Base-by-base conservation (phyloP, 2,888 invertebrate species). In the Orthosia incerta region DNA sequence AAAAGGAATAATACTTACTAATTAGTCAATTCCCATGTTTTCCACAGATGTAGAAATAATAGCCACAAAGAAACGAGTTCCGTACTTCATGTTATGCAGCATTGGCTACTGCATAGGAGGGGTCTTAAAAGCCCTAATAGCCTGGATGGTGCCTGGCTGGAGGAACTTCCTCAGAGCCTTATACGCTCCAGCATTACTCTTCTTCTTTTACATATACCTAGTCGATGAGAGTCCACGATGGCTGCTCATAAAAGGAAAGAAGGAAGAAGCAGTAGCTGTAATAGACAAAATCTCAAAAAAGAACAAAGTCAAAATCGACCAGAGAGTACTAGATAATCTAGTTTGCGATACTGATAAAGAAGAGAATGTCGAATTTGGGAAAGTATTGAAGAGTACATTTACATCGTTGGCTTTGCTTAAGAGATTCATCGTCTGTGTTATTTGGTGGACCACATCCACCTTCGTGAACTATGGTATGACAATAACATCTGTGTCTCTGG, bases 221-320 rank as follows among this genome's bases (percentile, higher is more conserved):
- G 92, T 98, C 56, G 98, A 98, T 9, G 98, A 98, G 92, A 98
- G 98, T 67, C 97, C 98, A n/a, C 96, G 98, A 88, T 98, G 98
- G 98, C 95, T 98, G 7, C 92, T 98, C n/a, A 97, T 97, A 26
- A 97, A 97, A 90, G 97, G 97, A 7, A 96, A 97, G 79, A 97
- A 97, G 75, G 96, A 97, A 0, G 95, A 97, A 88, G 98, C 98
- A 0, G 95, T 97, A 75, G 90, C 89, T 3, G 97, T 98, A n/a
- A 91, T 98, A 60, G 93, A 96, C 18, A 97, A 96, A 84, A 97
- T 98, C 23, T 97, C 98, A 0, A 95, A 94, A 70, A 90, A 85
- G 31, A 95, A 94, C 65, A 94, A 94, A 65, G 86, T 94, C 0
- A 85, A 91, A 48, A 20, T 96, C 0, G 93, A 95, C 11, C 88